Base-by-base conservation (phyloP, 2,888 invertebrate species). In the Actias luna region DNA sequence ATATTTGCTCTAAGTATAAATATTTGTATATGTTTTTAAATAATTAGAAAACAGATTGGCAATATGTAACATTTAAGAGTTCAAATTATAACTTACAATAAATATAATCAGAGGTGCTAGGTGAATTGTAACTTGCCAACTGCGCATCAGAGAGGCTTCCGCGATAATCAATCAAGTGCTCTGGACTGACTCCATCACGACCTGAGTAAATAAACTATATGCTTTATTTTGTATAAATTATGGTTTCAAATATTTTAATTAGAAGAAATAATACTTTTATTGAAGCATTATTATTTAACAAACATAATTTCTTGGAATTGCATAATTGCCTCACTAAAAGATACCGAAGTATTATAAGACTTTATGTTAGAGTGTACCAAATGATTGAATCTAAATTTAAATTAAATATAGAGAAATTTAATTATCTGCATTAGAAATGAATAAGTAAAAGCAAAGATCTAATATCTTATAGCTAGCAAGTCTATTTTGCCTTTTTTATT, bases 141-240 rank as follows among this genome's bases (percentile, higher is more conserved):
- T 81, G 82, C 0, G 83, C 73, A 1, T 92, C 91, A 0, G 82
- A 81, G 0, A 85, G 62, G 1, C 75, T 78, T 3, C 80, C 75
- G 5, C 91, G 81, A 67, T 92, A 92, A 70, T 92, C 92, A 42
- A 88, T 89, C 63, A 90, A 69, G 39, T 87, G 89, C 63, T 91
- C 92, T 8, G 86, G 77, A 1, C 82, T 69, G 33, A 89, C 88
- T 0, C 88, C 91, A 1, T 90, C 91, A 16, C 92, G 89, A 73
- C 91, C 92, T 92, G 65, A 0, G 61, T 29, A 22, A 14, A 36
- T 10, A n/a, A 29, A 16, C 22, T 22, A 50, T 25, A 50, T 10
- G 5, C 42, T 42, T 2, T 25, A 25, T 25, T 25, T 25, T 10
- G 2, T 22, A 39, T 5, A 16, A 8, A 39, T 39, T 39, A 16